Evolutionary conservation across 2,113 vertebrate species (phyloP).

Genomic region (Nyctereutes procyonoides): DNA sequence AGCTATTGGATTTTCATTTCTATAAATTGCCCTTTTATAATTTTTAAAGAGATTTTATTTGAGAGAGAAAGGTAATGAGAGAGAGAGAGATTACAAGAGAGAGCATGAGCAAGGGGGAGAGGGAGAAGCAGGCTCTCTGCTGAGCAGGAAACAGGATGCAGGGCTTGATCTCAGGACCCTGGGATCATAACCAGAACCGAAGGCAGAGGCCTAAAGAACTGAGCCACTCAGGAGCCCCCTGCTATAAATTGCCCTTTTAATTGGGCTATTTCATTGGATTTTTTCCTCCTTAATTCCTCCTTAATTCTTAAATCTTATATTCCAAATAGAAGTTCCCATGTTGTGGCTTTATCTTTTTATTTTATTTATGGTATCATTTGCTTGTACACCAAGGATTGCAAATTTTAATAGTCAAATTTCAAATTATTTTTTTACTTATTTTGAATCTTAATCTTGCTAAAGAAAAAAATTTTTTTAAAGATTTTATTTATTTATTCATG

Average conservation of each 20-base stretch:
- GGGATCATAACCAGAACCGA: too few relatives aligned
- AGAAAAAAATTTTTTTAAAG: neutral
- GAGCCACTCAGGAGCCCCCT: too few relatives aligned
- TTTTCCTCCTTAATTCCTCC: neutral
- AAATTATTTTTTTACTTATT: neutral
- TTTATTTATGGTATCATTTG: neutral
- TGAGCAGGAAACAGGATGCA: too few relatives aligned
- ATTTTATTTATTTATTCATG: too few relatives aligned
- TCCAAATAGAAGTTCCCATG: neutral
- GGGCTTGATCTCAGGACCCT: too few relatives aligned
- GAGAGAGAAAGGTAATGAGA: too few relatives aligned
- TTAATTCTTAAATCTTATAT: neutral
- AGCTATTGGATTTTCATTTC: neutral
- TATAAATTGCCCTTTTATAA: neutral
- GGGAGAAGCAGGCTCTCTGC: too few relatives aligned
- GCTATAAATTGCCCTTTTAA: neutral
- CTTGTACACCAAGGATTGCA: neutral
- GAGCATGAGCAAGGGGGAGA: too few relatives aligned
- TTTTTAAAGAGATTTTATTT: too few relatives aligned
- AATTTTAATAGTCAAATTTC: slow-evolving; percentile 21
- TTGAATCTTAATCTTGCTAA: neutral
- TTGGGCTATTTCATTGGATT: neutral
- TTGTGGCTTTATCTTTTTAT: neutral
- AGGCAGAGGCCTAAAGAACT: too few relatives aligned
- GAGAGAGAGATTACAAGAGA: too few relatives aligned